Conservation (phyloP, 2,113 vertebrate species). For the Calypte anna region DNA sequence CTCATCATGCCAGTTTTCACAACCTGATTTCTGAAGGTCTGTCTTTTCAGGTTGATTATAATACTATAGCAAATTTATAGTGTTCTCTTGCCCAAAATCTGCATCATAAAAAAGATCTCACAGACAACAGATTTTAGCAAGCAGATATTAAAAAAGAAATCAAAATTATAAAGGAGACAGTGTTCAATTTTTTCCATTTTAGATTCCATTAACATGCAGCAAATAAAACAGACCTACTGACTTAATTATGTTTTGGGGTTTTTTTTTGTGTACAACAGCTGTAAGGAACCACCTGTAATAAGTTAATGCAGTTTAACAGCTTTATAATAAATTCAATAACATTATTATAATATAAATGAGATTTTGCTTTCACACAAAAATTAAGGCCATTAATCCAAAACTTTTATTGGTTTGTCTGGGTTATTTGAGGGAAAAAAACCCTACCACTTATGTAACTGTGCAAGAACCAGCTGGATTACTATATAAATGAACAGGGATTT, state of each 20-base stretch:
- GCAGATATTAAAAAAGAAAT: not conserved
- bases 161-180: not conserved
- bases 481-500: not conserved
- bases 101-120: not conserved
- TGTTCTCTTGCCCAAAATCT: not conserved
- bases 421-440: not conserved
- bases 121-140: not conserved
- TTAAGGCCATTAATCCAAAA: not conserved
- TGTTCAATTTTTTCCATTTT: not conserved
- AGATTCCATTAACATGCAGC: not conserved
- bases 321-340: not conserved
- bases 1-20: not conserved
- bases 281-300: not conserved
- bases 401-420: not conserved
- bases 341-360: not conserved
- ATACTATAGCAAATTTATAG: not conserved
- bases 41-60: not conserved
- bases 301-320: not conserved
- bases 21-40: not conserved
- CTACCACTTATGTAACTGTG: accelerated
- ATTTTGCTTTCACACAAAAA: not conserved
- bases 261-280: not conserved
- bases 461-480: not conserved
- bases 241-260: not conserved
- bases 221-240: not conserved